Evolutionary conservation across 2,113 vertebrate species (phyloP).

Genomic region (Dipodomys spectabilis): DNA sequence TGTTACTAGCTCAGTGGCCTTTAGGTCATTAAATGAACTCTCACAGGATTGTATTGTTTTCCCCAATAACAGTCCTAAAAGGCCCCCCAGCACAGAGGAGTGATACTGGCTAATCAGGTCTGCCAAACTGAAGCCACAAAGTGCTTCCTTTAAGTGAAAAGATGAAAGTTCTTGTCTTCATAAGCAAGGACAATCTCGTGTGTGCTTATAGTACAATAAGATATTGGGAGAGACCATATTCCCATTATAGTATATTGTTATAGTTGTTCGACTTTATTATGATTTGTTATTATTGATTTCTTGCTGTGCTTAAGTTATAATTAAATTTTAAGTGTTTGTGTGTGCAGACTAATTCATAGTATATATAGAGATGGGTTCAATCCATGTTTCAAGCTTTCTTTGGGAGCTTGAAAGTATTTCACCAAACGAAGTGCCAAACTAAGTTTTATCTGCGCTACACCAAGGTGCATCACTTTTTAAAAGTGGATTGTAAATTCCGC

Average conservation of each 20-base stretch:
- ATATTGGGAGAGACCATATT: not conserved
- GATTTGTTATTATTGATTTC: not conserved
- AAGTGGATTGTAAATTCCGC: not conserved
- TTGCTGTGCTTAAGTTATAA: not conserved
- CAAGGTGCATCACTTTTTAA: conserved; percentile 16
- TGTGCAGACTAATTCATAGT: not conserved
- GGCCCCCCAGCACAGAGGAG: not conserved
- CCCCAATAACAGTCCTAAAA: not conserved
- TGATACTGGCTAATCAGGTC: not conserved
- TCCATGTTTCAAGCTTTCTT: not conserved
- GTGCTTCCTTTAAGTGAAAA: not conserved
- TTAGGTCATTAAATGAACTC: not conserved
- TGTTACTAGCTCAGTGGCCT: not conserved
- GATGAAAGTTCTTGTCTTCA: not conserved
- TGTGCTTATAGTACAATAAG: not conserved
- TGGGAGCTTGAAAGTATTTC: not conserved
- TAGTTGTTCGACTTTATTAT: not conserved
- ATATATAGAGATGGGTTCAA: not conserved
- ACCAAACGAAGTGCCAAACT: not conserved
- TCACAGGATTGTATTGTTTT: not conserved
- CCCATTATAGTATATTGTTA: not conserved
- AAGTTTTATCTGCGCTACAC: not conserved
- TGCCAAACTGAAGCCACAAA: not conserved
- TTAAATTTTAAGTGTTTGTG: not conserved
- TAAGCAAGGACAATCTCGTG: not conserved